phyloP scores from a whole-genome alignment of 1,140 invertebrate species.

The Drosophila santomea region DNA sequence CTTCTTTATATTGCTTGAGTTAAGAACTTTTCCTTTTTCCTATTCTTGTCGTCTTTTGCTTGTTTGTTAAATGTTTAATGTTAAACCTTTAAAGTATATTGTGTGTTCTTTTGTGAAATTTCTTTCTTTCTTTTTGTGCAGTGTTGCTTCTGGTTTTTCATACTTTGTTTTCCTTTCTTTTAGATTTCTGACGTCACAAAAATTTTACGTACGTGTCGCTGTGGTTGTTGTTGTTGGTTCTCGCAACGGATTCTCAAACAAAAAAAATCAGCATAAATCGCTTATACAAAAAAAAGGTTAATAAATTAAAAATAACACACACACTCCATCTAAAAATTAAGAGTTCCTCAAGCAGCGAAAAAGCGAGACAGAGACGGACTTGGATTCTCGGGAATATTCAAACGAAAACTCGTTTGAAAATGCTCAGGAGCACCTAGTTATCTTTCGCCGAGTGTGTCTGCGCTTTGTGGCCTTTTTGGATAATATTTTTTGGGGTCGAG shows the following conservation, averaged over 20 bases:
- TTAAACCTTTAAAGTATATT: constrained; percentile 32
- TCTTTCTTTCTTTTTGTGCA: constrained; percentile 24
- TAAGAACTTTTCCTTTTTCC: constrained; percentile 14
- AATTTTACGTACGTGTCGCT: constrained; percentile 68
- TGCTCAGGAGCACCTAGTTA: background rate
- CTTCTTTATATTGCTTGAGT: constrained; percentile 36
- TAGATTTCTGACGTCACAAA: constrained; percentile 83
- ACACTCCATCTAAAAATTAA: constrained; percentile 17
- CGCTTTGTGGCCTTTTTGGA: background rate
- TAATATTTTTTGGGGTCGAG: constrained; percentile 7
- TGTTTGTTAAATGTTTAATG: constrained; percentile 28
- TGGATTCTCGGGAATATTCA: background rate
- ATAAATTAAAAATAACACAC: constrained; percentile 34
- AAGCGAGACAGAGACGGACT: background rate
- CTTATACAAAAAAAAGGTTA: constrained; percentile 16
- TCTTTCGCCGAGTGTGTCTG: background rate
- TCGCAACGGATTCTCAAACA: constrained; percentile 80
- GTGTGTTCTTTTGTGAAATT: constrained; percentile 40
- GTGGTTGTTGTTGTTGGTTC: constrained; percentile 59
- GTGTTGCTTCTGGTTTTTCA: constrained; percentile 33
- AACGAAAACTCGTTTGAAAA: background rate
- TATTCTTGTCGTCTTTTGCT: constrained; percentile 7
- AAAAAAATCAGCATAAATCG: constrained; percentile 31
- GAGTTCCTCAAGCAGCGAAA: background rate
- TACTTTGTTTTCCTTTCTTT: constrained; percentile 25